phyloP scores from a whole-genome alignment of 2,113 vertebrate species.

The Zingel zingel region DNA sequence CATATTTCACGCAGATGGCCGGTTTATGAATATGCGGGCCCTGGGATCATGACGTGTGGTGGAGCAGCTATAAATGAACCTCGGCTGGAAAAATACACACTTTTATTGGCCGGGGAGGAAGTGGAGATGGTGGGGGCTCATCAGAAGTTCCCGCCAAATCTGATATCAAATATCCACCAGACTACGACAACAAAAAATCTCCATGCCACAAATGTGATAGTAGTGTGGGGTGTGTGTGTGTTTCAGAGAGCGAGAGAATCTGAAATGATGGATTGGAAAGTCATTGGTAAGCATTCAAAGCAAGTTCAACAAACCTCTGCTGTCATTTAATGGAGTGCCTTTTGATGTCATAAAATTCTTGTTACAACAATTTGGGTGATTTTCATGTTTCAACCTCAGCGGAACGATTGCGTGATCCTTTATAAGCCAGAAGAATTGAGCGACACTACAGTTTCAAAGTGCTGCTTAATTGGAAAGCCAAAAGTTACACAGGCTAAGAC shows the following conservation, averaged over 20 bases:
- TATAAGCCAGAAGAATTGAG: conserved; percentile 10
- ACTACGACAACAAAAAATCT: conserved; percentile 38
- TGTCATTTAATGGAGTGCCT: conserved; percentile 6
- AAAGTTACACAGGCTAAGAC: conserved; percentile 33
- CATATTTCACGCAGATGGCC: conserved; percentile 78
- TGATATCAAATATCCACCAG: conserved; percentile 39
- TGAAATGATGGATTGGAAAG: not conserved
- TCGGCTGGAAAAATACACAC: conserved; percentile 55
- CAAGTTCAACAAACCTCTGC: conserved; percentile 9
- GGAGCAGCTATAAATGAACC: conserved; percentile 56
- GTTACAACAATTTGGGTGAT: conserved; percentile 52
- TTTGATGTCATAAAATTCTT: conserved; percentile 44
- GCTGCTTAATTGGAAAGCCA: conserved; percentile 25
- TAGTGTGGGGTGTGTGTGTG: not conserved
- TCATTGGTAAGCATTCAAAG: not conserved
- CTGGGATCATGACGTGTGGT: conserved; percentile 65
- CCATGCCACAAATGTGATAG: conserved; percentile 13
- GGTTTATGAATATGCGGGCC: conserved; percentile 71
- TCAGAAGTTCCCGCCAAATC: conserved; percentile 26
- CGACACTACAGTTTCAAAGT: conserved; percentile 3
- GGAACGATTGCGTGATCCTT: conserved; percentile 1
- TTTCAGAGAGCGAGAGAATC: not conserved
- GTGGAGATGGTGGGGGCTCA: conserved; percentile 3
- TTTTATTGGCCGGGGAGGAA: conserved; percentile 48
- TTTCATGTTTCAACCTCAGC: conserved; percentile 31